A percentile compares a stretch with the other conserved stretches of the same genome.
Conservation (phyloP, 2,113 vertebrate genomes). For the Rhineura floridana region DNA sequence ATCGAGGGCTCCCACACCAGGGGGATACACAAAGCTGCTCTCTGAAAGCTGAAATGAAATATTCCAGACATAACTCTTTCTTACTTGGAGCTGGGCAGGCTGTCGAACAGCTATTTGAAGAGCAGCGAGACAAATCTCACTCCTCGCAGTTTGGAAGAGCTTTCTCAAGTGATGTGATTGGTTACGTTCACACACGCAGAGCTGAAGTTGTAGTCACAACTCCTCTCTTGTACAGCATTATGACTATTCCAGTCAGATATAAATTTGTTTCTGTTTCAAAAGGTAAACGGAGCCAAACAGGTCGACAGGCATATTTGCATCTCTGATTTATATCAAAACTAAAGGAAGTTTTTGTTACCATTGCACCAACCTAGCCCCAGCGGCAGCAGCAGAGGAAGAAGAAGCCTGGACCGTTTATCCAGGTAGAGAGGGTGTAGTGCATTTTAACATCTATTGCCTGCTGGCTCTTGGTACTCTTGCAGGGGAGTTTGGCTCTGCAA, state of each 20-base stretch:
- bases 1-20: constrained; percentile 54
- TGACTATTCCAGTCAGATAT: constrained; percentile 19
- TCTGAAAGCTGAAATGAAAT: constrained; percentile 57
- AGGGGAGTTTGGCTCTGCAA: too few species aligned
- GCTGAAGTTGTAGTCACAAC: not conserved
- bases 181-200: not conserved
- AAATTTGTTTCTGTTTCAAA: not conserved
- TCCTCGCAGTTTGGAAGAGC: not conserved
- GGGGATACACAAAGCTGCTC: constrained; percentile 64
- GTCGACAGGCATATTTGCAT: not conserved
- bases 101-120: constrained; percentile 51
- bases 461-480: too few species aligned
- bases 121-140: constrained; percentile 42
- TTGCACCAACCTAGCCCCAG: too few species aligned
- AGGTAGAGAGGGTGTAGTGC: too few species aligned
- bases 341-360: not conserved
- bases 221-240: not conserved
- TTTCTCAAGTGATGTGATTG: not conserved
- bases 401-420: too few species aligned
- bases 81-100: constrained; percentile 33
- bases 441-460: too few species aligned
- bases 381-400: not conserved
- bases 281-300: not conserved
- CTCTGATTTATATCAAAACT: not conserved
- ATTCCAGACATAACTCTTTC: constrained; percentile 65